Percentiles rank a stretch among this genome's conserved stretches.
Conservation (phyloP, 1,140 invertebrate species). For the Hormaphis cornu region DNA sequence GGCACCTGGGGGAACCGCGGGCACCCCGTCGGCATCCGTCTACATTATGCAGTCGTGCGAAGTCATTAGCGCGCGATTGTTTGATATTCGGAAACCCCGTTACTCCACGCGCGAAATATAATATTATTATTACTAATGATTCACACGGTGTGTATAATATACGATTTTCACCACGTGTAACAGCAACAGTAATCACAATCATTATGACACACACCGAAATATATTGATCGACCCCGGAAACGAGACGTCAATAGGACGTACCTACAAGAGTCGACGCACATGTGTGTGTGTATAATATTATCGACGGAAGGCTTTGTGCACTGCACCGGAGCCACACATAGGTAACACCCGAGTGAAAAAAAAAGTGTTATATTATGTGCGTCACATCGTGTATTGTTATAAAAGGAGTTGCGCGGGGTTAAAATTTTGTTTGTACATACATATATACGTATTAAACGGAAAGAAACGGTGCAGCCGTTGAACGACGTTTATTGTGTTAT, state of each 20-base stretch:
- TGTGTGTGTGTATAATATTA: too few relatives aligned
- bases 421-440: too few relatives aligned
- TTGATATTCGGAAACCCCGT: conserved; percentile 28
- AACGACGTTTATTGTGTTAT: too few relatives aligned
- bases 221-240: conserved; percentile 32
- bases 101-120: not conserved
- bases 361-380: too few relatives aligned
- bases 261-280: not conserved
- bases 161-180: not conserved
- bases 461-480: too few relatives aligned
- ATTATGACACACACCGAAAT: conserved; percentile 30
- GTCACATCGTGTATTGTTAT: too few relatives aligned
- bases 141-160: conserved; percentile 12
- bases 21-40: not conserved
- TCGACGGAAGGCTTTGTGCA: too few relatives aligned
- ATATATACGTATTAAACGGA: too few relatives aligned
- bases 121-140: conserved; percentile 17
- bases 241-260: conserved; percentile 14
- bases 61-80: conserved; percentile 25
- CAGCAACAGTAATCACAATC: not conserved
- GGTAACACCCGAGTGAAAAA: too few relatives aligned
- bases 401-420: too few relatives aligned
- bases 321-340: too few relatives aligned
- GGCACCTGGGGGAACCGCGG: not conserved
- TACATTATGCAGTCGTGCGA: conserved; percentile 17